Evolutionary conservation across 2,797 vertebrate species (phyloP).

Genomic region (Rhinella marina): DNA sequence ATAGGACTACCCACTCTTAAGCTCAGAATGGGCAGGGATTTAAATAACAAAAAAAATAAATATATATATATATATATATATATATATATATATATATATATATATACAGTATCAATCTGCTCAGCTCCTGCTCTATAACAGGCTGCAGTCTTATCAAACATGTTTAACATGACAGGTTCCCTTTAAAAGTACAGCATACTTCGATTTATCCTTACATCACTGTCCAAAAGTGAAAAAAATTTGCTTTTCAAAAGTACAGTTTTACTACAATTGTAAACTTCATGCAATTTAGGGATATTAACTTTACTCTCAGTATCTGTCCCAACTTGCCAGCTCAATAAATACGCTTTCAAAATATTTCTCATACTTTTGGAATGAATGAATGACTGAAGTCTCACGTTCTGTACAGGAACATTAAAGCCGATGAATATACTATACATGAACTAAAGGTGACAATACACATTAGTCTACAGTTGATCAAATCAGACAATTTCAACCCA

Average conservation of each 20-base stretch:
- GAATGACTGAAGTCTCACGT: not conserved
- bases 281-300: constrained; percentile 1
- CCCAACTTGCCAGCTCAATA: constrained; percentile 32
- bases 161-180: not conserved
- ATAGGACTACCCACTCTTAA: too few species aligned
- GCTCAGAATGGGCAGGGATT: too few species aligned
- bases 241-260: not conserved
- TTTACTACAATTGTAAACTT: constrained; percentile 18
- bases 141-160: too few species aligned
- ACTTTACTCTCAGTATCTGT: constrained; percentile 3
- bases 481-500: too few species aligned
- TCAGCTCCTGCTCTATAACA: too few species aligned
- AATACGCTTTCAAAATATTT: constrained; percentile 48
- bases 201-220: not conserved
- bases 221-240: not conserved
- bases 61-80: not conserved
- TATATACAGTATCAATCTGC: not conserved
- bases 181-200: not conserved
- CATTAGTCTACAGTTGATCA: too few species aligned
- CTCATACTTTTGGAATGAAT: constrained; percentile 37
- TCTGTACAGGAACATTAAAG: not conserved
- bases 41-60: too few species aligned
- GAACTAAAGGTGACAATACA: not conserved
- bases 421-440: constrained; percentile 9
- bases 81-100: not conserved